Percentiles rank a stretch among this genome's conserved stretches.
These are phyloP conservation scores for Brienomyrus brachyistius DNA, from an alignment of 2,113 vertebrate species.

Conservation along the genomic window DNA sequence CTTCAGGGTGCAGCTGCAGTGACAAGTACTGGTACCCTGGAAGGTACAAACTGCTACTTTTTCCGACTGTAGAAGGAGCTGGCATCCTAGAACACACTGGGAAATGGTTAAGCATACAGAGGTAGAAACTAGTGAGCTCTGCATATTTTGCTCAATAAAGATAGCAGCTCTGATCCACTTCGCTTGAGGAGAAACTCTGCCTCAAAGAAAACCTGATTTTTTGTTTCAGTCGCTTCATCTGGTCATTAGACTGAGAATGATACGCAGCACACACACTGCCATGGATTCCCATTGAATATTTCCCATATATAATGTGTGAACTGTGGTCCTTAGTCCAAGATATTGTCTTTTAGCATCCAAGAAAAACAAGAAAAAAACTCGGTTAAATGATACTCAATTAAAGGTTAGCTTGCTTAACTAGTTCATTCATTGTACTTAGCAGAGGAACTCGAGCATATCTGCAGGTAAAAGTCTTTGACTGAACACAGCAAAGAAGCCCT, in stretches of 20 bases:
- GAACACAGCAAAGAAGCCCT: background rate
- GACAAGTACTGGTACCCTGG: background rate
- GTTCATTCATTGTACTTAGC: background rate
- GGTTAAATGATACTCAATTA: background rate
- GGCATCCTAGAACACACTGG: background rate
- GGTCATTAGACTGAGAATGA: background rate
- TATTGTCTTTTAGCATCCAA: background rate
- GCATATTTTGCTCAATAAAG: background rate
- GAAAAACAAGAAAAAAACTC: background rate
- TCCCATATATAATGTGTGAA: background rate
- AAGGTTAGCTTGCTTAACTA: background rate
- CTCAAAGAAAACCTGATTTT: background rate
- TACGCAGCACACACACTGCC: background rate
- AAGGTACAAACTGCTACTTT: background rate
- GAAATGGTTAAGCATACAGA: background rate
- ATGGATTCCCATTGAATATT: background rate
- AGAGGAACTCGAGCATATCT: background rate
- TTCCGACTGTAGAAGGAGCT: background rate
- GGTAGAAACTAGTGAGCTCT: background rate
- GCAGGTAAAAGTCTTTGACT: background rate
- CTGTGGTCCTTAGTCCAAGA: background rate
- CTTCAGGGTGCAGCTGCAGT: background rate
- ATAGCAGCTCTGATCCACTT: background rate
- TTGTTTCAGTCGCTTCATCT: background rate
- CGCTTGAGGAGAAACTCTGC: background rate